phyloP scores from a whole-genome alignment of 2,888 invertebrate species.

The Venustoraphidia nigricollis region DNA sequence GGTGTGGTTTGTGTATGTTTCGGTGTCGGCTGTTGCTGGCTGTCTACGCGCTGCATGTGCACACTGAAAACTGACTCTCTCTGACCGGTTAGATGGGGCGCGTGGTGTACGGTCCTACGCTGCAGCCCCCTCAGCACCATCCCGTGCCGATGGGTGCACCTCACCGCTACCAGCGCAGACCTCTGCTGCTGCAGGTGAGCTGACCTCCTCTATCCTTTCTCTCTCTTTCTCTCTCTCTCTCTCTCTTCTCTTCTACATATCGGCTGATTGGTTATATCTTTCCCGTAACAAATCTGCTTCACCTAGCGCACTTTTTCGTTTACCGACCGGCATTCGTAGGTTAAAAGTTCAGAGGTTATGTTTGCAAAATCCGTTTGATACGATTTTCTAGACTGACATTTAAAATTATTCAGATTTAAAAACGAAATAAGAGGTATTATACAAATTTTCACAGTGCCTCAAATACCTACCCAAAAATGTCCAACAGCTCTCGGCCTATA shows the following conservation, averaged over 20 bases:
- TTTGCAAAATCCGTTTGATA: no score
- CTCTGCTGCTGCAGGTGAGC: conserved; percentile 77
- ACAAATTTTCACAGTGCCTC: no score
- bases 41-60: background rate
- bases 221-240: background rate
- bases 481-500: no score
- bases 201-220: conserved; percentile 9
- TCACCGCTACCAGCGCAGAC: conserved; percentile 39
- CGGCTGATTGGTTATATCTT: background rate
- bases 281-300: no score
- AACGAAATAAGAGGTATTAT: no score
- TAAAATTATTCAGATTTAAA: no score
- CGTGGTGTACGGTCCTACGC: conserved; percentile 23
- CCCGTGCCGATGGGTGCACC: conserved; percentile 24
- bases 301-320: no score
- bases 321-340: no score
- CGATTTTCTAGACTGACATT: no score
- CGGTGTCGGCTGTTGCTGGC: conserved; percentile 2
- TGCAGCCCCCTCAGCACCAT: conserved; percentile 32
- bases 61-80: no score
- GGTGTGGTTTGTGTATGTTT: background rate
- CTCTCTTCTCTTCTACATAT: background rate
- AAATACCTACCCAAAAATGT: no score
- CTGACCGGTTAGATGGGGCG: conserved; percentile 30
- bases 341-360: no score